These are phyloP conservation scores for Zhengitettix transpicula DNA, from an alignment of 2,888 invertebrate genomes.

Conservation along the genomic window DNA sequence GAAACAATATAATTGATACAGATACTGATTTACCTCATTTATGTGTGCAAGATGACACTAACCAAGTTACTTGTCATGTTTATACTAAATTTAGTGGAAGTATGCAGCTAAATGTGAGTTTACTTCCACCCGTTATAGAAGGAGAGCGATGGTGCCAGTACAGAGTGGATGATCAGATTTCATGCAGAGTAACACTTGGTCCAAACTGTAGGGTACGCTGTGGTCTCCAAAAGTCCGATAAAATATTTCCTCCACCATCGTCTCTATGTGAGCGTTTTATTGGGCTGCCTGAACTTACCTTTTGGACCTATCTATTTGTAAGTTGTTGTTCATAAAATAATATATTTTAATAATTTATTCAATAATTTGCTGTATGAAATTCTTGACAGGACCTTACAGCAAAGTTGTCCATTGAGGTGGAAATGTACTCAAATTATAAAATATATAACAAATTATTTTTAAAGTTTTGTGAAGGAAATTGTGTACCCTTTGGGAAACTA, in stretches of 20 bases:
- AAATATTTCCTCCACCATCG: slow-evolving; percentile 26
- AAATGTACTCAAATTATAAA: too few species aligned
- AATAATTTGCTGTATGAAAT: background rate
- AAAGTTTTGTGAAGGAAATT: too few species aligned
- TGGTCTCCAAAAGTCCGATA: slow-evolving; percentile 52
- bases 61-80: slow-evolving; percentile 35
- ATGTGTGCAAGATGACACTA: slow-evolving; percentile 23
- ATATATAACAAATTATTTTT: too few species aligned
- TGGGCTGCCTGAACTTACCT: slow-evolving; percentile 32
- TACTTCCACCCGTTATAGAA: slow-evolving; percentile 28
- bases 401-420: too few species aligned
- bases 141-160: slow-evolving; percentile 10
- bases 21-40: slow-evolving; percentile 36
- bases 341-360: background rate
- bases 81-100: slow-evolving; percentile 36
- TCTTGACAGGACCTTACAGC: too few species aligned
- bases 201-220: slow-evolving; percentile 46
- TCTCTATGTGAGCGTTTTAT: background rate
- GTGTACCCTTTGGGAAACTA: too few species aligned
- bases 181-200: slow-evolving; percentile 20
- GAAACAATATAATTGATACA: background rate
- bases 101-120: slow-evolving; percentile 33
- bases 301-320: slow-evolving; percentile 52
- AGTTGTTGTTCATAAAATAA: slow-evolving; percentile 4
- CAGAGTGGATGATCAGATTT: slow-evolving; percentile 15